Base-by-base conservation (phyloP, 2,888 invertebrate genomes). In the Scaeva pyrastri region DNA sequence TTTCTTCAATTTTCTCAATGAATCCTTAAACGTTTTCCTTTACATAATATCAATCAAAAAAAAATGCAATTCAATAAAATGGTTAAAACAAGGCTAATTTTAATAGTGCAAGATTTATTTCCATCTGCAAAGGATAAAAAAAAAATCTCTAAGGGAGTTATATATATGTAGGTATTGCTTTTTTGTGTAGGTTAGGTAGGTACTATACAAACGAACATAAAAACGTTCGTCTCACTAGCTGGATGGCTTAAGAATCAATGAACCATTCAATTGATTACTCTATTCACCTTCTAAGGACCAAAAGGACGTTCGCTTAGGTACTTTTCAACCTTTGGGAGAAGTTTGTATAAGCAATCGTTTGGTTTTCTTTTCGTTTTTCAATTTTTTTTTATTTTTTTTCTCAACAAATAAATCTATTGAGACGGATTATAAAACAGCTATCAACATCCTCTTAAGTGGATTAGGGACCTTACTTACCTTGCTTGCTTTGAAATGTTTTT, bases 361-460 rank as follows among this genome's bases (percentile, higher is more conserved):
- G 10, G 16, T 31, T 60, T 66, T 56, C 26, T 36, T n/a, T 39
- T 55, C 48, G n/a, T 50, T 83, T 19, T 36, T 58, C 14, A 10
- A 11, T 6, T 19, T 26, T 58, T 62, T 52, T 41, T 39, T 19
- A 26, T 48, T 60, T 21, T 36, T 39, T 52, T 84, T n/a, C 7
- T 62, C 14, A 19, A 19, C 66, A 79, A 79, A 79, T 58, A 84
- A 62, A 79, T 75, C 79, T 76, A 84, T 79, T 60, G 75, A 84
- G 84, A 79, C 75, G 71, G 79, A 75, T 84, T 79, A 79, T 79
- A 79, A 71, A 79, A 78, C 48, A 72, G 75, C 60, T 79, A 79
- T 79, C 79, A 76, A 72, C 75, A 84, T 84, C 75, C 60, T 52
- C 66, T 79, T 74, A 84, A 79, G 66, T 84, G 79, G 84, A 84